These are phyloP conservation scores for Procavia capensis DNA, from an alignment of 2,113 vertebrate species.

Conservation along the genomic window DNA sequence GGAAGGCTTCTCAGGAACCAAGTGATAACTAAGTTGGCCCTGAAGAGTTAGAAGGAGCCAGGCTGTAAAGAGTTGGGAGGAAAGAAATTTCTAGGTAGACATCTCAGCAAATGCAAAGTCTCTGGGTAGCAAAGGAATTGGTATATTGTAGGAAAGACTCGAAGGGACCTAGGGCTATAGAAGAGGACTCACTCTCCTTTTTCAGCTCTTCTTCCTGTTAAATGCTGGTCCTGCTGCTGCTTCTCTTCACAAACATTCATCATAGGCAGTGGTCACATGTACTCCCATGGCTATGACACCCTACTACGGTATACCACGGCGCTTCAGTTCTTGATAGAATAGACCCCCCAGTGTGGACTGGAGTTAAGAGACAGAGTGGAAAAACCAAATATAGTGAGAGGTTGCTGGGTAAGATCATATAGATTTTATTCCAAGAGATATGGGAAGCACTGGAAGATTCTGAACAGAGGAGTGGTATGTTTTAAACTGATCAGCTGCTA, in stretches of 20 bases:
- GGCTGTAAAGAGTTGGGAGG: neutral
- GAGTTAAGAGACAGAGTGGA: neutral
- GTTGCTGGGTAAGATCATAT: neutral
- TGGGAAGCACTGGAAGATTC: conserved; percentile 13
- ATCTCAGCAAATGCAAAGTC: neutral
- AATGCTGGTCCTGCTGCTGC: neutral
- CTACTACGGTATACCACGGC: too few species aligned
- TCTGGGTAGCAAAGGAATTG: neutral
- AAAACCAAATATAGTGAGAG: conserved; percentile 1
- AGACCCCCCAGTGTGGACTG: neutral
- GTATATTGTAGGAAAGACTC: neutral
- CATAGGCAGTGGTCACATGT: neutral
- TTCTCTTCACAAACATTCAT: neutral
- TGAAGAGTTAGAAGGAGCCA: neutral
- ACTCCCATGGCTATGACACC: neutral
- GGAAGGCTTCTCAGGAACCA: neutral
- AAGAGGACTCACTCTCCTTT: neutral
- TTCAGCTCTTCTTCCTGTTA: neutral
- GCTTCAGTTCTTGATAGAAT: too few species aligned
- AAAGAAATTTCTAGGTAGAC: neutral
- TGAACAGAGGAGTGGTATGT: conserved; percentile 18
- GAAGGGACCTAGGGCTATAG: neutral
- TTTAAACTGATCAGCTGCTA: conserved; percentile 44
- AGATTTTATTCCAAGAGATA: conserved; percentile 52
- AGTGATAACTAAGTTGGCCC: neutral